Evolutionary conservation across 2,113 vertebrate genomes (phyloP).

Genomic region (Phrynosoma blainvillii): DNA sequence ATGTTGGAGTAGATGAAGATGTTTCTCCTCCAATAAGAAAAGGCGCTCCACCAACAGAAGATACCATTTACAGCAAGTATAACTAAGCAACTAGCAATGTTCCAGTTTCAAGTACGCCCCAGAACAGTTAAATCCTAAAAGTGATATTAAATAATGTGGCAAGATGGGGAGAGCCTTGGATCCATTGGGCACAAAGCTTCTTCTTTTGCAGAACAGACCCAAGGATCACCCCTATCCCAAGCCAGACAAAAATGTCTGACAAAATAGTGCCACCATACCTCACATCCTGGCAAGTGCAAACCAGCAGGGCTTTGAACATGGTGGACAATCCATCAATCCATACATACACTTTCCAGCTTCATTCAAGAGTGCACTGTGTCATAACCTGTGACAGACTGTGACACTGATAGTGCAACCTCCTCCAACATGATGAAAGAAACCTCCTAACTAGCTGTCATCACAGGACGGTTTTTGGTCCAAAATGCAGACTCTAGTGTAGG

Average conservation of each 20-base stretch:
- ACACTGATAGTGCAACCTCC: too few relatives aligned
- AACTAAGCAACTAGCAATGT: not conserved
- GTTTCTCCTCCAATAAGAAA: not conserved
- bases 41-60: not conserved
- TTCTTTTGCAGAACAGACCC: not conserved
- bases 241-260: not conserved
- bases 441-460: constrained; percentile 10
- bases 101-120: not conserved
- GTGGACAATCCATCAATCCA: not conserved
- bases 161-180: not conserved
- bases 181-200: not conserved
- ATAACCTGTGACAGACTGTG: not conserved
- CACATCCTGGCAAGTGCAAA: not conserved
- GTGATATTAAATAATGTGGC: too few relatives aligned
- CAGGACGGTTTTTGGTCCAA: not conserved
- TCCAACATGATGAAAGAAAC: too few relatives aligned
- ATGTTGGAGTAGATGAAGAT: not conserved
- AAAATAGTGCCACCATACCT: not conserved
- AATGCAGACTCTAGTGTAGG: not conserved
- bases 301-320: not conserved
- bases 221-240: not conserved
- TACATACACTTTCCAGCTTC: too few relatives aligned
- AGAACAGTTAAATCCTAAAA: not conserved
- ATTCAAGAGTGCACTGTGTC: not conserved
- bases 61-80: not conserved